Evolutionary conservation across 1,140 invertebrate species (phyloP).

Genomic region (Drosophila tsacasi): DNA sequence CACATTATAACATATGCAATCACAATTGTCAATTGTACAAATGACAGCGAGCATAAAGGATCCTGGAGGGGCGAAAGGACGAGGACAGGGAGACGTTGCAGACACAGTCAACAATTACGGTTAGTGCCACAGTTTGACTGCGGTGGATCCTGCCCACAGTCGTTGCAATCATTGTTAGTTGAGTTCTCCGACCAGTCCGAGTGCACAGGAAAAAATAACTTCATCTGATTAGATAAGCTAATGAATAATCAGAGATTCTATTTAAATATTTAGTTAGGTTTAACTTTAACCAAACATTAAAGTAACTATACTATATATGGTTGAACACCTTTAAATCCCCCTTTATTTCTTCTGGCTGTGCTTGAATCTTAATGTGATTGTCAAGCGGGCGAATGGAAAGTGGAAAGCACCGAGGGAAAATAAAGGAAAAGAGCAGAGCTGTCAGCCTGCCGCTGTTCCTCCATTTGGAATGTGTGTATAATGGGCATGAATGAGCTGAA

Average conservation of each 20-base stretch:
- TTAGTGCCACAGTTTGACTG: conserved; percentile 81
- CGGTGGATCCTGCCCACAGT: conserved; percentile 34
- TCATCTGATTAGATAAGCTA: not conserved
- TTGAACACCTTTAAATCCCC: not conserved
- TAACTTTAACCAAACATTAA: too few relatives aligned
- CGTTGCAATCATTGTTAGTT: conserved; percentile 62
- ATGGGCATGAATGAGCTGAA: conserved; percentile 62
- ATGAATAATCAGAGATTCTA: not conserved
- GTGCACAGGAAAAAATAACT: not conserved
- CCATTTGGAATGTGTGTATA: conserved; percentile 65
- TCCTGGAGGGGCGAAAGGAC: not conserved
- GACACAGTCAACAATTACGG: conserved; percentile 75
- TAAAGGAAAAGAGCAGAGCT: conserved; percentile 58
- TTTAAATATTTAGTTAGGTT: not conserved
- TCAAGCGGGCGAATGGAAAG: conserved; percentile 52
- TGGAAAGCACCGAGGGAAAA: conserved; percentile 37
- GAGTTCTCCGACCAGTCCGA: conserved; percentile 32
- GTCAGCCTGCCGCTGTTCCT: conserved; percentile 37
- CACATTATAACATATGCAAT: conserved; percentile 77
- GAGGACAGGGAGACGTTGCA: conserved; percentile 31
- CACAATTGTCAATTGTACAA: conserved; percentile 80
- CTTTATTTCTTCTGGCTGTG: conserved; percentile 17
- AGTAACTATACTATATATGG: too few relatives aligned
- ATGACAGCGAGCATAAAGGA: conserved; percentile 59
- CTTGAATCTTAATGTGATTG: conserved; percentile 73